Conservation (phyloP, 2,797 vertebrate genomes). For the Sparidentex hasta region DNA sequence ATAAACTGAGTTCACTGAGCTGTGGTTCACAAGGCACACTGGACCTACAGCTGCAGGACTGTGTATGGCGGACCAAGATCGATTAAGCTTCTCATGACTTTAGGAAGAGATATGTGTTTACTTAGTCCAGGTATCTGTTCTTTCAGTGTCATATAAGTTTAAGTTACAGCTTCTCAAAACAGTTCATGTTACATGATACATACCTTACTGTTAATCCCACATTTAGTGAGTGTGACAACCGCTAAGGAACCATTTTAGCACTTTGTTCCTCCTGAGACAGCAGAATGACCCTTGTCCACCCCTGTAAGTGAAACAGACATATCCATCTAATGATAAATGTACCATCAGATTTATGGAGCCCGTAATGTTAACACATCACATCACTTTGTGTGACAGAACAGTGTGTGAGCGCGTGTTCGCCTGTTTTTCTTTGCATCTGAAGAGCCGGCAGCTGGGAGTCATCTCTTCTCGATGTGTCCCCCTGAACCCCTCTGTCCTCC, state of each 20-base stretch:
- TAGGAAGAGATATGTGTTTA: slow-evolving; percentile 34
- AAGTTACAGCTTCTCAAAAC: slow-evolving; percentile 35
- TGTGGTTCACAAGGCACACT: slow-evolving; percentile 9
- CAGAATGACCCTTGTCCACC: slow-evolving; percentile 46
- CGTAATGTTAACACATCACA: slow-evolving; percentile 75
- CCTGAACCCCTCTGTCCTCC: slow-evolving; percentile 29
- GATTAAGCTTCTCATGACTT: slow-evolving; percentile 37
- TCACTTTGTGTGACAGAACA: slow-evolving; percentile 59
- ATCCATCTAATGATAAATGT: slow-evolving; percentile 72
- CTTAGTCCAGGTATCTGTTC: slow-evolving; percentile 8
- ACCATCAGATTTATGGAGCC: slow-evolving; percentile 72
- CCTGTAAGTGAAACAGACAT: slow-evolving; percentile 57
- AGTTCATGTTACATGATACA: slow-evolving; percentile 31
- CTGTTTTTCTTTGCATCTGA: slow-evolving; percentile 72
- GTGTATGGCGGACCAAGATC: slow-evolving; percentile 27
- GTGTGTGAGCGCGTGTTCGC: slow-evolving; percentile 30
- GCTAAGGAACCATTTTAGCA: slow-evolving; percentile 43
- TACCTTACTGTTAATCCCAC: slow-evolving; percentile 6
- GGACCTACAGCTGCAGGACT: slow-evolving; percentile 6
- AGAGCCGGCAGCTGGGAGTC: slow-evolving; percentile 79
- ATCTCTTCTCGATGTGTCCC: slow-evolving; percentile 66
- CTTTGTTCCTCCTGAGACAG: slow-evolving; percentile 45
- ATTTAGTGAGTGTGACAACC: slow-evolving; percentile 10
- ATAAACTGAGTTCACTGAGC: slow-evolving; percentile 18
- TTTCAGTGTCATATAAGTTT: not conserved